Evolutionary conservation across 2,888 invertebrate genomes (phyloP), one percentile per base, ranked within the genome.

Genomic region (Zele albiditarsus): DNA sequence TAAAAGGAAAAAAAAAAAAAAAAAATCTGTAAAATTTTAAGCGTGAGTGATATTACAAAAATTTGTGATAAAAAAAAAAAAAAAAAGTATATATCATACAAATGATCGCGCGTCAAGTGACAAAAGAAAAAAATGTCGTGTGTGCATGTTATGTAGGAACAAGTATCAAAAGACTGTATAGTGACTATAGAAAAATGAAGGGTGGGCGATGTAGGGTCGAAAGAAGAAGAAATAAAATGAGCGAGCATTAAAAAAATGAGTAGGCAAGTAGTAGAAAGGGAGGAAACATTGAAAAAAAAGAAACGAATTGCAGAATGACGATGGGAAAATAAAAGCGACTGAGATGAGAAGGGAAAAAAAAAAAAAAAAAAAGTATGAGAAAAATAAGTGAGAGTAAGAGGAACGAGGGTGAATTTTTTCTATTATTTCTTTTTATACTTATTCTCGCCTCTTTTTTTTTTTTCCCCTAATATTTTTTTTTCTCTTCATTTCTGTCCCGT

Each of bases 71-170:
- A 63, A 28, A 74, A 57, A 14, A 33, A 25, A 38, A 63, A 63
- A 28, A 74, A 57, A 14, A 33, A 25, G 25, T 25, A 46, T 62
- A 74, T 53, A 60, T 57, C 38, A 72, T 66, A 72, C 42, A 74
- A 74, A 73, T 67, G 66, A 46, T 53, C n/a, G 42, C n/a, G 42
- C n/a, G 49, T 28, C 31, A 66, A 65, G 71, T 74, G 71, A 70
- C 65, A 74, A 74, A 74, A 67, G 66, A 58, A 76, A 69, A 12
- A 69, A 20, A 57, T 67, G 57, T 69, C 63, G 38, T 49, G 68
- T 49, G 69, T 70, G 38, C 68, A 63, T 57, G 49, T 62, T 25
- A 57, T 58, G 69, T 62, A 53, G 42, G 12, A 65, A 62, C 49
- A 58, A 76, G 46, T 38, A 38, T 38, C 25, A 58, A 65, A 57